Evolutionary conservation across 2,113 vertebrate species (phyloP), one percentile per base, ranked within the genome.

Genomic region (Thermophis baileyi): DNA sequence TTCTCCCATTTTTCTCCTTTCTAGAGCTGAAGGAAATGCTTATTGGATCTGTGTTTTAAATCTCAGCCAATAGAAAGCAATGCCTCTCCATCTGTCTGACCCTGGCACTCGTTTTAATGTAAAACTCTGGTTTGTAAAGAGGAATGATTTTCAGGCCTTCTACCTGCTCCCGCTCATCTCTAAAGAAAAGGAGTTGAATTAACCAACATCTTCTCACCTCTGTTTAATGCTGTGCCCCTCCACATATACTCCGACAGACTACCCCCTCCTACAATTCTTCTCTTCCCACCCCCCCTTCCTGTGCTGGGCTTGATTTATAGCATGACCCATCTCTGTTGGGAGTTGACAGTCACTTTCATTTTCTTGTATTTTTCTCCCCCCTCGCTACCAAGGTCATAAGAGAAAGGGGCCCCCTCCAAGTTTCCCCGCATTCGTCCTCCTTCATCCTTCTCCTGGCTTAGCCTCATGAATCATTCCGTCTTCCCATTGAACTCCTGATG

Each of bases 381-480:
- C 97, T 97, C 57, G 18, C 95, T 96, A 97, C 97, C 99, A 99
- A 99, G 99, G 99, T 99, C 99, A 98, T 96, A 96, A 97, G 96
- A 96, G 98, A 98, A 96, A 97, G 96, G 74, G 90, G 97, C 96
- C 98, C 97, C 97, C 98, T 97, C 95, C 98, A 98, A 98, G 98
- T 98, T 98, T 97, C 97, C 96, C 97, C 96, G 96, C 96, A 93
- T 97, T 97, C 92, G 95, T 98, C 98, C 98, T 97, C 97, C 97
- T 97, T 98, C 97, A 96, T 98, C 98, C 98, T 98, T 97, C 95
- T 97, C 96, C 96, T 24, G 47, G 94, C 96, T 95, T 97, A 96
- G 98, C 98, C 98, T 98, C 99, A 99, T 99, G 99, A 99, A 99
- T 99, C 99, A 99, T 99, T 97, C 98, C 98, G 98, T 99, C 99